Base-by-base conservation (phyloP, 2,113 vertebrate genomes). In the Toxotes chatareus region DNA sequence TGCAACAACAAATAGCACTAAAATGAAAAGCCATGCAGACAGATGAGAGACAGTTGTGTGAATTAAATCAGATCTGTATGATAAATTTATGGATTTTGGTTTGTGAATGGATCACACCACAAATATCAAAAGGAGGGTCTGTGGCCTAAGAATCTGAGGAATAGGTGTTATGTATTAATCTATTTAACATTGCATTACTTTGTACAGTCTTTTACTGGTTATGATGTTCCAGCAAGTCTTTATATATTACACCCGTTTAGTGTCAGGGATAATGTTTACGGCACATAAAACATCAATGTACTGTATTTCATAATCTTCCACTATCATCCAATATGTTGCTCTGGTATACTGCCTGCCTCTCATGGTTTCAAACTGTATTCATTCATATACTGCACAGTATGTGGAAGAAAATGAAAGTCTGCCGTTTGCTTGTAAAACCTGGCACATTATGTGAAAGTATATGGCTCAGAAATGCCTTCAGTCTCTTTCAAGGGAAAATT, bases 1-100 rank as follows among this genome's bases (percentile, higher is more conserved):
- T 79, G 59, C 82, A 69, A 78, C 65, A 49, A 86, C 77, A 86
- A 88, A 86, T 40, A 42, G 55, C 21, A 59, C 32, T 47, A 36
- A 82, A 70, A 46, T 21, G 16, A 53, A 73, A 84, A 80, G 65
- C 9, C 5, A n/a, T 5, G 56, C 1, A 7, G 19, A 40, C 17
- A 57, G 59, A 70, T n/a, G 14, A 76, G 44, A 73, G 17, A 63
- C 14, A 53, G 16, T 9, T 55, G 7, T 57, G 53, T 11, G 61
- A 21, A 68, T 44, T 14, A 31, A 69, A 40, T 72, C 16, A 67
- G 42, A 40, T 51, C 7, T 10, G 16, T 4, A 2, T 31, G 7
- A 59, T 31, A 2, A 82, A 40, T 46, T 69, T 27, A 64, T 19
- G 19, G 9, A 47, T 42, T 49, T 23, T 38, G 32, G 21, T 19